These are phyloP conservation scores for Papilio polyxenes DNA, from an alignment of 1,140 invertebrate genomes.

Conservation along the genomic window DNA sequence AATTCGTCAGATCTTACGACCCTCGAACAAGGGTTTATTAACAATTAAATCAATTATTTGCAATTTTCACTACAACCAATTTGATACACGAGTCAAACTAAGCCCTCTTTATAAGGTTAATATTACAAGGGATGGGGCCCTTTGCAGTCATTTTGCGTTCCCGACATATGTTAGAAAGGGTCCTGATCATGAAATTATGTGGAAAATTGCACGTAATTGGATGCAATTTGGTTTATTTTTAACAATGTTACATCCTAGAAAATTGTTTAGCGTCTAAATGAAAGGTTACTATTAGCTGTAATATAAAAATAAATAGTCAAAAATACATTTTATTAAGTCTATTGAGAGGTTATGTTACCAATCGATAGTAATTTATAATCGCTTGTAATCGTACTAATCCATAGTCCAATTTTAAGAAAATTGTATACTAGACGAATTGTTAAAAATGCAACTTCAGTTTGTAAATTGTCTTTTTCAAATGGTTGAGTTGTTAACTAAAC, in stretches of 20 bases:
- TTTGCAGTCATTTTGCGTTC: slow-evolving; percentile 5
- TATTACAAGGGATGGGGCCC: slow-evolving; percentile 8
- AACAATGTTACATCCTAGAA: neutral
- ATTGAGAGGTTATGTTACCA: too few relatives aligned
- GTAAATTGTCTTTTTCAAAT: too few relatives aligned
- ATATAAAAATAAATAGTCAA: too few relatives aligned
- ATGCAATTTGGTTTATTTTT: slow-evolving; percentile 40
- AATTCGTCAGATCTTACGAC: neutral
- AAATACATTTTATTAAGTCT: too few relatives aligned
- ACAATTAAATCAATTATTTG: slow-evolving; percentile 23
- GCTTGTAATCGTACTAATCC: too few relatives aligned
- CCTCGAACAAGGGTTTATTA: slow-evolving; percentile 27
- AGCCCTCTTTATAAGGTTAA: slow-evolving; percentile 20
- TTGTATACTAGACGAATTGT: too few relatives aligned
- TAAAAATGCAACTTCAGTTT: too few relatives aligned
- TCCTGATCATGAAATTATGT: slow-evolving; percentile 8
- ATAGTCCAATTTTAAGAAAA: too few relatives aligned
- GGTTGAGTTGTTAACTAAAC: too few relatives aligned
- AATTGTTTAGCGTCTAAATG: neutral
- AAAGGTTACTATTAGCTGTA: neutral
- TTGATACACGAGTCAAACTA: slow-evolving; percentile 17
- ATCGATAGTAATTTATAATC: too few relatives aligned
- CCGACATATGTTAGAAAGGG: neutral
- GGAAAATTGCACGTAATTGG: slow-evolving; percentile 32
- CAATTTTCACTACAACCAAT: slow-evolving; percentile 9